Evolutionary conservation across 1,140 invertebrate species (phyloP).

Genomic region (Pygmarrhopalites habei): DNA sequence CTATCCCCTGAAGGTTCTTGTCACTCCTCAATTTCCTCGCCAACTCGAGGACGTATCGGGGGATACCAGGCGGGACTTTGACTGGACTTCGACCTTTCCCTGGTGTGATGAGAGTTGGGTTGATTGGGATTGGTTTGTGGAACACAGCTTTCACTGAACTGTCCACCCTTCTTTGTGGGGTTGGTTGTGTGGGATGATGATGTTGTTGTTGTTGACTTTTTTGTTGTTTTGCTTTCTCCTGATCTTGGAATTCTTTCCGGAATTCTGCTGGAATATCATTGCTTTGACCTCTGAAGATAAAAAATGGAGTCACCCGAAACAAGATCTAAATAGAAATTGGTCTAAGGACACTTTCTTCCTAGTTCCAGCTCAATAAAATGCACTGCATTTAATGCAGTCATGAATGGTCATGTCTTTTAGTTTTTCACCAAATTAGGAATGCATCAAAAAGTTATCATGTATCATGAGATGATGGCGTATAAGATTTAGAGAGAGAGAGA

Average conservation of each 20-base stretch:
- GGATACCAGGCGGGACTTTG: conserved; percentile 18
- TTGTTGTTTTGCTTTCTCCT: conserved; percentile 14
- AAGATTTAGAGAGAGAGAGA: too few species aligned
- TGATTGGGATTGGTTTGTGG: conserved; percentile 26
- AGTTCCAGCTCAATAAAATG: too few species aligned
- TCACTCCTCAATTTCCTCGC: conserved; percentile 34
- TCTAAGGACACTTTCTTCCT: too few species aligned
- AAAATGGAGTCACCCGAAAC: too few species aligned
- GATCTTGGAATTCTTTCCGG: conserved; percentile 27
- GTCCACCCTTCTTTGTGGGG: neutral
- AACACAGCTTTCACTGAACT: conserved; percentile 16
- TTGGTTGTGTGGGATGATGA: too few species aligned
- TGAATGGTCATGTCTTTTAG: too few species aligned
- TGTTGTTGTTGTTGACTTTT: neutral
- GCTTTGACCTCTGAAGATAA: too few species aligned
- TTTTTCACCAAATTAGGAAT: too few species aligned
- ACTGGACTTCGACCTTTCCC: neutral
- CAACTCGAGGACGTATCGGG: conserved; percentile 34
- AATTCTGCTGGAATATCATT: conserved; percentile 36
- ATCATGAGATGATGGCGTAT: too few species aligned
- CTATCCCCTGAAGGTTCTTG: conserved; percentile 35
- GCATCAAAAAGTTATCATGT: too few species aligned
- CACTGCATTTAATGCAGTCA: too few species aligned
- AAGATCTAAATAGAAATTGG: too few species aligned
- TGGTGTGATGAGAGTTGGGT: conserved; percentile 27